A percentile compares a stretch with the other conserved stretches of the same genome.
These are phyloP conservation scores for Archocentrus centrarchus DNA, from an alignment of 2,113 vertebrate species.

Conservation along the genomic window DNA sequence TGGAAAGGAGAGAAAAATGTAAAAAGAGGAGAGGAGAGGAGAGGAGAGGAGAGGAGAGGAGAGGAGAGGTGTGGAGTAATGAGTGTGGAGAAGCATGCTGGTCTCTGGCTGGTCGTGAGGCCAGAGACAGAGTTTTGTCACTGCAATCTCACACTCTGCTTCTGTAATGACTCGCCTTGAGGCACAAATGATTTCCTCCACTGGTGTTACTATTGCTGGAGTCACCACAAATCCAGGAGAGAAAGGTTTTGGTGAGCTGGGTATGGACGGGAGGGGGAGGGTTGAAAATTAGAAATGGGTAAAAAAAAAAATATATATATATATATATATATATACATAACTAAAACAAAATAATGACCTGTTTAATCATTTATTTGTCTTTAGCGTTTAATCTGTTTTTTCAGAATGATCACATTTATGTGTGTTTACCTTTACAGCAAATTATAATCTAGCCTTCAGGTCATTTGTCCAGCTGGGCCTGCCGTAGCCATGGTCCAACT, in stretches of 20 bases:
- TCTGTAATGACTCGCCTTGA: conserved; percentile 75
- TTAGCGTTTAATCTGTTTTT: background rate
- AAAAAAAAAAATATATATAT: background rate
- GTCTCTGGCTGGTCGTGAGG: conserved; percentile 61
- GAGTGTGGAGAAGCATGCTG: conserved; percentile 55
- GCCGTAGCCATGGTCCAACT: conserved; percentile 13
- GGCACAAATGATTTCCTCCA: conserved; percentile 74
- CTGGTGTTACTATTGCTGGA: conserved; percentile 65
- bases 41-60: background rate
- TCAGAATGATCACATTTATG: background rate
- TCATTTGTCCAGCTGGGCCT: conserved; percentile 28
- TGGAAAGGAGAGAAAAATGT: background rate
- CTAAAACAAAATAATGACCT: conserved; percentile 6
- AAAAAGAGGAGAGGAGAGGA: background rate
- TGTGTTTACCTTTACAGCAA: background rate
- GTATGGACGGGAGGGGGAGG: background rate
- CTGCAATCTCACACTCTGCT: conserved; percentile 73
- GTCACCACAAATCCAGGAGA: conserved; percentile 46
- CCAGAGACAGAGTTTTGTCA: conserved; percentile 69
- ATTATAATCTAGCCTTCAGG: background rate
- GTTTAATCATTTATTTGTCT: conserved; percentile 18
- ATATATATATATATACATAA: too few species aligned
- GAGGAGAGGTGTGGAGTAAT: conserved; percentile 38
- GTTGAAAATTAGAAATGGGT: background rate
- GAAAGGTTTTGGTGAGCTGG: conserved; percentile 10